Percentiles rank a stretch among this genome's conserved stretches.
Conservation (phyloP, 2,888 invertebrate genomes). For the Punctoribates punctum region DNA sequence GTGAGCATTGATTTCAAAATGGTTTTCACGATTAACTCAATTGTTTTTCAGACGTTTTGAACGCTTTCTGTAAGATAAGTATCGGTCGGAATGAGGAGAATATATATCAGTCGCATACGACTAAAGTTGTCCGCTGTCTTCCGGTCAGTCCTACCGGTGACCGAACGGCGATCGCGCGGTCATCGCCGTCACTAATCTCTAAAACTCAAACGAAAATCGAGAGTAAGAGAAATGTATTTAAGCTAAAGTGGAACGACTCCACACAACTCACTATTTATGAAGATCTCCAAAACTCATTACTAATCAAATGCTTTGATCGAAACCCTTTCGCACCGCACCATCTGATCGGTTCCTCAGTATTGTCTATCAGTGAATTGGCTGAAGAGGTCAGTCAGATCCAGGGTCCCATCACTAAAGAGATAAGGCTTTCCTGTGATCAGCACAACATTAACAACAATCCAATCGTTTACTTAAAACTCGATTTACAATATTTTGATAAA, state of each 20-base stretch:
- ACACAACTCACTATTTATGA: conserved; percentile 13
- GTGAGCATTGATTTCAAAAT: conserved; percentile 19
- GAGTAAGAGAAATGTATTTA: not conserved
- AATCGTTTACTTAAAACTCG: conserved; percentile 28
- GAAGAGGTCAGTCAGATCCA: conserved; percentile 23
- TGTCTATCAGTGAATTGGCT: conserved; percentile 23
- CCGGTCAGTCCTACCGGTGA: conserved; percentile 11
- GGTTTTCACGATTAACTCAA: not conserved
- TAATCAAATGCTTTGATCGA: conserved; percentile 33
- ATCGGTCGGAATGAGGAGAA: conserved; percentile 12
- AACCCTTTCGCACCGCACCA: conserved; percentile 38
- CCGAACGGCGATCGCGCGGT: not conserved
- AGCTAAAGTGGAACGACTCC: conserved; percentile 24
- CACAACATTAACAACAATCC: not conserved
- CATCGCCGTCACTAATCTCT: not conserved
- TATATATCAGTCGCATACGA: not conserved
- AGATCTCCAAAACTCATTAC: conserved; percentile 7
- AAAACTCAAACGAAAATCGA: not conserved
- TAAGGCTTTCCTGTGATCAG: not conserved
- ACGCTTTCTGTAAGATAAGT: conserved; percentile 40
- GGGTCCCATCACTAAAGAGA: conserved; percentile 40
- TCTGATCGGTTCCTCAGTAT: conserved; percentile 22
- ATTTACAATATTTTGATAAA: conserved; percentile 32
- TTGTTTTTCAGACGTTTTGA: conserved; percentile 35
- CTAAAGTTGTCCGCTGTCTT: conserved; percentile 17